These are phyloP conservation scores for Craniophora ligustri DNA, from an alignment of 2,888 invertebrate genomes.

Conservation along the genomic window DNA sequence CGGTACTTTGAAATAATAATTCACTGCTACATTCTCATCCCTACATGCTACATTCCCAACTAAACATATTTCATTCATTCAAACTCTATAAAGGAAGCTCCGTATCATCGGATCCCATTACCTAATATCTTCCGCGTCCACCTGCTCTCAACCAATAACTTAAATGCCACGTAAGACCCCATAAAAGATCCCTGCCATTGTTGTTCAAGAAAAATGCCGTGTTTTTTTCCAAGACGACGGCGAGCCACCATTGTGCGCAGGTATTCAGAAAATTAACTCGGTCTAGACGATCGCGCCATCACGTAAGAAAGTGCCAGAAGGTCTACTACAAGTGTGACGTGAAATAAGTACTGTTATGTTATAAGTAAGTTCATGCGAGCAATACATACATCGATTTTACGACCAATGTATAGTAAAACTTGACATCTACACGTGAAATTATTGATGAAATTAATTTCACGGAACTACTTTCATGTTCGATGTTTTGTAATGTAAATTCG, in stretches of 20 bases:
- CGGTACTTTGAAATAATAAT: too few relatives aligned
- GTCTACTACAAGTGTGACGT: neutral
- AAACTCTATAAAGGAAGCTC: slow-evolving; percentile 5
- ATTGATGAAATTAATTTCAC: too few relatives aligned
- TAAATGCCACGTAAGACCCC: slow-evolving; percentile 57
- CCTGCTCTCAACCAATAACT: slow-evolving; percentile 61
- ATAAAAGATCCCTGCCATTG: slow-evolving; percentile 61
- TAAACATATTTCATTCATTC: slow-evolving; percentile 25
- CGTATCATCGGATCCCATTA: slow-evolving; percentile 36
- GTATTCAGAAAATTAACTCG: slow-evolving; percentile 77
- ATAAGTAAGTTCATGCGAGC: too few relatives aligned
- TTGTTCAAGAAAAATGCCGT: slow-evolving; percentile 64
- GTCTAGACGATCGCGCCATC: slow-evolving; percentile 67
- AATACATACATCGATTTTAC: too few relatives aligned
- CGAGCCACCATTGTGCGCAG: slow-evolving; percentile 69
- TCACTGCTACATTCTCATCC: too few relatives aligned
- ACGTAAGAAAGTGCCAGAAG: neutral
- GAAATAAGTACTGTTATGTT: too few relatives aligned
- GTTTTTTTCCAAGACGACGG: slow-evolving; percentile 57
- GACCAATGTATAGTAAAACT: too few relatives aligned
- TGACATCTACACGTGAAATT: too few relatives aligned
- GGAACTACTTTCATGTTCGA: too few relatives aligned
- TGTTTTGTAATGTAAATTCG: too few relatives aligned
- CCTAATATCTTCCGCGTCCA: slow-evolving; percentile 50
- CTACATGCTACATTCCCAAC: neutral